phyloP scores from a whole-genome alignment of 2,888 invertebrate species.

The Orthonychiurus folsomi region DNA sequence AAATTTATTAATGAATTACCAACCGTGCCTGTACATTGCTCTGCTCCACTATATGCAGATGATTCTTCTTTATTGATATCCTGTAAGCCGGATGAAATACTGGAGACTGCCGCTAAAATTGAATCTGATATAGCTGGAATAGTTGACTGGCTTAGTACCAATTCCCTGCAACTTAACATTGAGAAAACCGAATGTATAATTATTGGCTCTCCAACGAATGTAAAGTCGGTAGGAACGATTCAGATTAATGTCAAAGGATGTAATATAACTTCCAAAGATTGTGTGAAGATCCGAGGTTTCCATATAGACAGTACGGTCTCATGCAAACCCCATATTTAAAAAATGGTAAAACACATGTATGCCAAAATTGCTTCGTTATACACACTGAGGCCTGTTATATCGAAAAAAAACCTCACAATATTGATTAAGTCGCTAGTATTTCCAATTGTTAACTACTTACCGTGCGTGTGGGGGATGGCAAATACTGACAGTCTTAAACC shows the following conservation, averaged over 20 bases:
- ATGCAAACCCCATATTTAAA: neutral
- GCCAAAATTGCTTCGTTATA: neutral
- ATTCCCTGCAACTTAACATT: neutral
- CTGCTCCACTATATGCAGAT: neutral
- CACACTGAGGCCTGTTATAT: neutral
- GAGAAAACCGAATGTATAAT: neutral
- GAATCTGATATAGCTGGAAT: neutral
- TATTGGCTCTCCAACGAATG: neutral
- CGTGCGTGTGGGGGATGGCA: too few relatives aligned
- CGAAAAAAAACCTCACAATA: neutral
- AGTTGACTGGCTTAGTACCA: neutral
- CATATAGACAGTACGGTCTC: neutral
- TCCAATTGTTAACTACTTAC: too few relatives aligned
- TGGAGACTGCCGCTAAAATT: neutral
- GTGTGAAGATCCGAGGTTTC: neutral
- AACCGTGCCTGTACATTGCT: neutral
- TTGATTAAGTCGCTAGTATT: too few relatives aligned
- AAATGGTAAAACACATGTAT: neutral
- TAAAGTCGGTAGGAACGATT: neutral
- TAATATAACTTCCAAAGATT: neutral
- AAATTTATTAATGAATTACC: constrained; percentile 1
- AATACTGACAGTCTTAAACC: too few relatives aligned
- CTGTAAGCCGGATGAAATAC: neutral
- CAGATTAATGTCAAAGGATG: neutral
- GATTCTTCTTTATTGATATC: neutral